Conservation (phyloP, 2,113 vertebrate genomes). For the Heptranchias perlo region DNA sequence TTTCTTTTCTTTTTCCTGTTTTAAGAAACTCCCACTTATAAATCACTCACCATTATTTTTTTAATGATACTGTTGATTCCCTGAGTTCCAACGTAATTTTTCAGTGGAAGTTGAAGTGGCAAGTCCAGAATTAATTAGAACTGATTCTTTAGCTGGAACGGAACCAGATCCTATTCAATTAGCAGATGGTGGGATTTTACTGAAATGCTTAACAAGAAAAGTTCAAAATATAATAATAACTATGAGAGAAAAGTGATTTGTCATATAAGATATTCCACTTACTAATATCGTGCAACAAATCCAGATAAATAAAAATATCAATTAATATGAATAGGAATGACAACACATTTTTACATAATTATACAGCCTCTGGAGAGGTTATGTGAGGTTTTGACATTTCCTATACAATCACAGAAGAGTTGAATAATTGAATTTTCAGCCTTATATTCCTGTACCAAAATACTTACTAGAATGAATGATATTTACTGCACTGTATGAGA, state of each 20-base stretch:
- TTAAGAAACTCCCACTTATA: not conserved
- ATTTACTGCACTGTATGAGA: not conserved
- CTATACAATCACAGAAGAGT: not conserved
- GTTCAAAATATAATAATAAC: too few species aligned
- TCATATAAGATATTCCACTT: too few species aligned
- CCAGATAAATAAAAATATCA: too few species aligned
- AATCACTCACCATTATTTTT: not conserved
- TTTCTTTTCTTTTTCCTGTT: conserved; percentile 2
- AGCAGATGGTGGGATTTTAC: not conserved
- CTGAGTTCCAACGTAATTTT: not conserved
- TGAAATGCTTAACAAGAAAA: not conserved
- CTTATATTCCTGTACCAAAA: not conserved
- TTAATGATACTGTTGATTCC: not conserved
- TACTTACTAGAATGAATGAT: not conserved
- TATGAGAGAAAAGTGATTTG: too few species aligned
- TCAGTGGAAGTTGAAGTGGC: not conserved
- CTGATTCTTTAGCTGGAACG: not conserved
- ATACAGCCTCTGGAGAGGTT: too few species aligned
- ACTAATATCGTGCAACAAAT: too few species aligned
- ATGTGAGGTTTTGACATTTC: too few species aligned
- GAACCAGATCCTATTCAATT: not conserved
- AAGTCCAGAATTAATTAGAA: not conserved
- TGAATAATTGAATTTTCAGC: not conserved
- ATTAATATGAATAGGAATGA: too few species aligned
- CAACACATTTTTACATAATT: too few species aligned